phyloP scores from a whole-genome alignment of 2,113 vertebrate species.

The Ammodytes marinus region DNA sequence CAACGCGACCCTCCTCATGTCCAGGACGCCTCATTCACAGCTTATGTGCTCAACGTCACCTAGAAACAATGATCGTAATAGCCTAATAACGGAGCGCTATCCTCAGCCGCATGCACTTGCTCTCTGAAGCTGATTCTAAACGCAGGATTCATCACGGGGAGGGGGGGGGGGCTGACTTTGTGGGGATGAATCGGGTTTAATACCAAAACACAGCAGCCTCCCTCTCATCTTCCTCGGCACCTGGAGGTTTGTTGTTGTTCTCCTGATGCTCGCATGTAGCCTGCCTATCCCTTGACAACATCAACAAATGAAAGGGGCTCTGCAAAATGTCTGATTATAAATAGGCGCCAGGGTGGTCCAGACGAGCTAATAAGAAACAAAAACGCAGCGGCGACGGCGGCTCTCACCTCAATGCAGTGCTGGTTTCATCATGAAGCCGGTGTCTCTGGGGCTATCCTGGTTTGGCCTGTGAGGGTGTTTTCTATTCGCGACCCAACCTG shows the following conservation, averaged over 20 bases:
- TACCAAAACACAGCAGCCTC: conserved; percentile 46
- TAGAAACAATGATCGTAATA: background rate
- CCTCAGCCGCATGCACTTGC: conserved; percentile 31
- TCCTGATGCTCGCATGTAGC: background rate
- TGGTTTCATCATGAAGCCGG: conserved; percentile 73
- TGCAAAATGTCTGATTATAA: conserved; percentile 7
- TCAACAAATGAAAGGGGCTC: background rate
- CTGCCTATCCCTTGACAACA: background rate
- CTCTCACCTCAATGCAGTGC: conserved; percentile 79
- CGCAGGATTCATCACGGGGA: background rate
- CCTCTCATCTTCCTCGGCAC: conserved; percentile 54
- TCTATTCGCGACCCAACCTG: conserved; percentile 25
- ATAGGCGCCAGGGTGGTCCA: conserved; percentile 9
- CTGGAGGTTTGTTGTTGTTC: conserved; percentile 44
- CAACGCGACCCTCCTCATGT: conserved; percentile 9
- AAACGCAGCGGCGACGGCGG: conserved; percentile 22
- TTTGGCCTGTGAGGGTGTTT: background rate
- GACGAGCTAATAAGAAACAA: conserved; percentile 36
- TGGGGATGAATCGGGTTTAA: conserved; percentile 27
- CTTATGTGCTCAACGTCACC: background rate
- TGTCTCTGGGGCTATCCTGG: conserved; percentile 29
- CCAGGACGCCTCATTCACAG: background rate
- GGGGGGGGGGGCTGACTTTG: conserved; percentile 5
- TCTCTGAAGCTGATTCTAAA: background rate
- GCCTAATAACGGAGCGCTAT: background rate